These are phyloP conservation scores for Chromobotia macracanthus DNA, from an alignment of 2,797 vertebrate genomes.

Conservation along the genomic window DNA sequence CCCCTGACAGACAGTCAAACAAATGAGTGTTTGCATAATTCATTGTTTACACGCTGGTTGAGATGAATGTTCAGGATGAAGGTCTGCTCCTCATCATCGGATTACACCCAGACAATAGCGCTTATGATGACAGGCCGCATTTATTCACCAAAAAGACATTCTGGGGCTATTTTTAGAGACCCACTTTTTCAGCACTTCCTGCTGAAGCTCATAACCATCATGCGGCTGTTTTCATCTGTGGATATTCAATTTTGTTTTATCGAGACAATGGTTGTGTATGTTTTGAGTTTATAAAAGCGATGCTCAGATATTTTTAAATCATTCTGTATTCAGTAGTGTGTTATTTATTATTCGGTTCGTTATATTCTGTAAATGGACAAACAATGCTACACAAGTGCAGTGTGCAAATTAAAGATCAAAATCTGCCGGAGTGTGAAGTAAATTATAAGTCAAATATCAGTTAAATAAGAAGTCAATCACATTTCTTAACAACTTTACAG, in stretches of 20 bases:
- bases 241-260: background rate
- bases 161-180: constrained; percentile 55
- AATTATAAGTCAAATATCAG: too few relatives aligned
- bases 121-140: constrained; percentile 28
- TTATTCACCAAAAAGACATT: constrained; percentile 42
- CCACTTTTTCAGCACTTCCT: constrained; percentile 22
- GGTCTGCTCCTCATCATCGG: constrained; percentile 29
- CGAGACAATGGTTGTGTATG: background rate
- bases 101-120: constrained; percentile 49
- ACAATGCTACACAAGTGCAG: too few relatives aligned
- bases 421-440: too few relatives aligned
- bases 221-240: background rate
- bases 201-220: too few relatives aligned
- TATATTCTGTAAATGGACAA: too few relatives aligned
- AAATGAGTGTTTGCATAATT: constrained; percentile 49
- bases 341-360: too few relatives aligned
- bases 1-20: constrained; percentile 46
- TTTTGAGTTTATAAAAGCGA: background rate
- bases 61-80: constrained; percentile 48
- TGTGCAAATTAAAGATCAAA: too few relatives aligned
- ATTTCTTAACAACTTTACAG: too few relatives aligned
- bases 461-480: too few relatives aligned
- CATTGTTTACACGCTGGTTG: constrained; percentile 46
- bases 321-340: background rate
- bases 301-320: background rate